These are phyloP conservation scores for Perognathus longimembris DNA, from an alignment of 2,113 vertebrate genomes.

Conservation along the genomic window DNA sequence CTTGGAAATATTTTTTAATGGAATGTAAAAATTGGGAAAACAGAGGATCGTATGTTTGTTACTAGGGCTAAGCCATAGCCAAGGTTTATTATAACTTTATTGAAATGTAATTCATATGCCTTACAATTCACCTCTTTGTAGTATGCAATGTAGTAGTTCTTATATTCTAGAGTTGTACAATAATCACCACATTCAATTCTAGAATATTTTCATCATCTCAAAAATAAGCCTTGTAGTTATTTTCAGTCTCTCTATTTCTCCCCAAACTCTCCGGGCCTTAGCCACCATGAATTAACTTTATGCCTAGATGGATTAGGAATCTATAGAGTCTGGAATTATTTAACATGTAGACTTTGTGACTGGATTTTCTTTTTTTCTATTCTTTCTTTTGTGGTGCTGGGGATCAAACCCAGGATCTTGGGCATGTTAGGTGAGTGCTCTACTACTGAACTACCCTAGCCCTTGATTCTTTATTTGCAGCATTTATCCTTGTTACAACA, in stretches of 20 bases:
- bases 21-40: conserved; percentile 15
- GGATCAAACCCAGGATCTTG: background rate
- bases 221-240: background rate
- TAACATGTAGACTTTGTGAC: background rate
- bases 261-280: background rate
- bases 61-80: background rate
- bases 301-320: background rate
- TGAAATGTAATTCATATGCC: background rate
- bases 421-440: background rate
- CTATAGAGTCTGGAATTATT: background rate
- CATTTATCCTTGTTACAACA: background rate
- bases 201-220: background rate
- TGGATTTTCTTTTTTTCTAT: background rate
- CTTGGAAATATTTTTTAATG: conserved; percentile 40
- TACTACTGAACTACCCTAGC: background rate
- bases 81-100: background rate
- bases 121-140: background rate
- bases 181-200: background rate
- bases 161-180: background rate
- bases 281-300: background rate
- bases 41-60: background rate
- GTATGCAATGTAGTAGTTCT: background rate
- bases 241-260: background rate
- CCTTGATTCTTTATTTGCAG: background rate
- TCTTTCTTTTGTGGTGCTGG: background rate